Percentiles rank a stretch among this genome's conserved stretches.
Conservation (phyloP, 2,797 vertebrate genomes). For the Benthosema pterotum region DNA sequence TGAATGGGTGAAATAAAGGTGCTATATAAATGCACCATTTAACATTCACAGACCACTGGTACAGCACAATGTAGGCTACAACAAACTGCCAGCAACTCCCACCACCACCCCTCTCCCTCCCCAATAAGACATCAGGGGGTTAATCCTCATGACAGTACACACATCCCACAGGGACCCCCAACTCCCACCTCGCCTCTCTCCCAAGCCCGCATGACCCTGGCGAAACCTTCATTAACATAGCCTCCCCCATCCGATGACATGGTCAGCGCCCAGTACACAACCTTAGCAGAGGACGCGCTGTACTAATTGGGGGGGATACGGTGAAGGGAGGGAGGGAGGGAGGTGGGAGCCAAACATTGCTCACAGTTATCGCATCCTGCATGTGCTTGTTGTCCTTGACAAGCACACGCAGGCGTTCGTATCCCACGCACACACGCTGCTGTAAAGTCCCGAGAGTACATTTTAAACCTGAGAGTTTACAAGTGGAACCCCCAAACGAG, state of each 20-base stretch:
- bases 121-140: slow-evolving; percentile 44
- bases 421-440: neutral
- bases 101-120: neutral
- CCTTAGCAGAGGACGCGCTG: slow-evolving; percentile 46
- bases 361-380: slow-evolving; percentile 51
- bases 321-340: neutral
- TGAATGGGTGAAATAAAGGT: too few species aligned
- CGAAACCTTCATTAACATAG: slow-evolving; percentile 64
- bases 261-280: slow-evolving; percentile 34
- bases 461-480: too few species aligned
- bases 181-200: too few species aligned
- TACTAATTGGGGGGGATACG: slow-evolving; percentile 64
- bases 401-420: slow-evolving; percentile 46
- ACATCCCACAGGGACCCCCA: too few species aligned
- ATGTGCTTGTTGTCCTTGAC: slow-evolving; percentile 67
- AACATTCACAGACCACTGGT: too few species aligned
- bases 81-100: slow-evolving; percentile 42
- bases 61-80: slow-evolving; percentile 27
- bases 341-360: slow-evolving; percentile 62
- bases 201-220: slow-evolving; percentile 24
- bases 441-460: too few species aligned
- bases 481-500: too few species aligned
- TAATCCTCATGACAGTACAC: slow-evolving; percentile 39
- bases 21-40: too few species aligned
- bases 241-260: slow-evolving; percentile 61